These are phyloP conservation scores for Luperina testacea DNA, from an alignment of 2,888 invertebrate species.

Conservation along the genomic window DNA sequence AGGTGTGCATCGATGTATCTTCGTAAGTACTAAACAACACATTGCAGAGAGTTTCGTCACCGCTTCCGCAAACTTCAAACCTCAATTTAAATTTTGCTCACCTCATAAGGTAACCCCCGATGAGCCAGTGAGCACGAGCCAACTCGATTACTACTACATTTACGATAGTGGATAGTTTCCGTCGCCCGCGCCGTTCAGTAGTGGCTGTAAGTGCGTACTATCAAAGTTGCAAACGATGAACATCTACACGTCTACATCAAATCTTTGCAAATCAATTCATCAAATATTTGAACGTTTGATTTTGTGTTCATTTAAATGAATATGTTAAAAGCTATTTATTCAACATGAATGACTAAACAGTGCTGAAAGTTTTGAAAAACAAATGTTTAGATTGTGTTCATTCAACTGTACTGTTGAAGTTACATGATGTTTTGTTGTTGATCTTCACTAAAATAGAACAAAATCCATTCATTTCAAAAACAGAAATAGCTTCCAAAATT, in stretches of 20 bases:
- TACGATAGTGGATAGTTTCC: conserved; percentile 33
- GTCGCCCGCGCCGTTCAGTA: conserved; percentile 25
- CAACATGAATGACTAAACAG: not conserved
- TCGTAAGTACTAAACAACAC: not conserved
- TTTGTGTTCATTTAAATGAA: not conserved
- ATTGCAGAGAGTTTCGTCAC: not conserved
- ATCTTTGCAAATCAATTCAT: conserved; percentile 1
- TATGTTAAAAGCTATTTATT: too few relatives aligned
- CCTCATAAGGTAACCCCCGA: conserved; percentile 3
- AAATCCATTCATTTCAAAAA: not conserved
- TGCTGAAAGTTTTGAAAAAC: not conserved
- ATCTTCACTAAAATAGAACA: not conserved
- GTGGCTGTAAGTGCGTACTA: conserved; percentile 38
- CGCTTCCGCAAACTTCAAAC: conserved; percentile 9
- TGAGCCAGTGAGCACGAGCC: conserved; percentile 29
- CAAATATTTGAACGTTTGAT: not conserved
- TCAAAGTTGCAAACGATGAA: conserved; percentile 38
- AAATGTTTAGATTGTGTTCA: not conserved
- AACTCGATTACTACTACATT: conserved; percentile 43
- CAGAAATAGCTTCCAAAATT: not conserved
- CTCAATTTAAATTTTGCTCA: conserved; percentile 25
- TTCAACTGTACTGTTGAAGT: not conserved
- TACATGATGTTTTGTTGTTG: not conserved
- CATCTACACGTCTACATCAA: conserved; percentile 34
- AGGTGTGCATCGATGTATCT: not conserved